Evolutionary conservation across 1,140 invertebrate genomes (phyloP).

Genomic region (Archivesica marissinica): DNA sequence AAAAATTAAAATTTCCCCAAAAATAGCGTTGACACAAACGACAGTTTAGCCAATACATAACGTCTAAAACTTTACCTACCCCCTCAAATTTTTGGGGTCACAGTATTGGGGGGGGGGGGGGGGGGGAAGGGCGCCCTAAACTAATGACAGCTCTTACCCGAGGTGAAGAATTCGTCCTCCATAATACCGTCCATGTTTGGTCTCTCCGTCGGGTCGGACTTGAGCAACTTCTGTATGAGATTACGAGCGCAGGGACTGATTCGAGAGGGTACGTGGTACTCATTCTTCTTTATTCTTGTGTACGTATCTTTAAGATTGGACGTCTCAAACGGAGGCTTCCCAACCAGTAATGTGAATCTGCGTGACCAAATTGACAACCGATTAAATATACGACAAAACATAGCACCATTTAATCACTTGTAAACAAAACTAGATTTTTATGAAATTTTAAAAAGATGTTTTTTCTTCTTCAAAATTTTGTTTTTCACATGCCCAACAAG

Average conservation of each 20-base stretch:
- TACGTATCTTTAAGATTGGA: slow-evolving; percentile 94
- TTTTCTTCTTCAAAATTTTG: too few relatives aligned
- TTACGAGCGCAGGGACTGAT: slow-evolving; percentile 89
- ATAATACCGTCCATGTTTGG: slow-evolving; percentile 92
- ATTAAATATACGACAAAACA: background rate
- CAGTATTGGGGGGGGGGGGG: too few relatives aligned
- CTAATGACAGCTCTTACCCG: slow-evolving; percentile 77
- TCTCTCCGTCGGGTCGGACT: slow-evolving; percentile 91
- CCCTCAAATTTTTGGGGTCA: too few relatives aligned
- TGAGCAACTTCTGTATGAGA: slow-evolving; percentile 94
- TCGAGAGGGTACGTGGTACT: slow-evolving; percentile 92
- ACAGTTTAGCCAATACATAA: too few relatives aligned
- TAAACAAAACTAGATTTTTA: background rate
- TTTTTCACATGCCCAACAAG: too few relatives aligned
- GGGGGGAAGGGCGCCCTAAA: too few relatives aligned
- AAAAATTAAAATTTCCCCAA: too few relatives aligned
- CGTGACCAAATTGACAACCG: background rate
- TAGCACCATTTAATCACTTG: background rate
- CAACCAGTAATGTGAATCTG: slow-evolving; percentile 95
- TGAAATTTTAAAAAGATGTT: background rate
- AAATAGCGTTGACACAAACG: too few relatives aligned
- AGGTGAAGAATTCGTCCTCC: slow-evolving; percentile 89
- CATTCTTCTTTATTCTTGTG: slow-evolving; percentile 94
- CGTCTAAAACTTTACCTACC: too few relatives aligned
- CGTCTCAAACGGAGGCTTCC: slow-evolving; percentile 98